Conservation (phyloP, 2,113 vertebrate genomes). For the Sclerurus mexicanus region DNA sequence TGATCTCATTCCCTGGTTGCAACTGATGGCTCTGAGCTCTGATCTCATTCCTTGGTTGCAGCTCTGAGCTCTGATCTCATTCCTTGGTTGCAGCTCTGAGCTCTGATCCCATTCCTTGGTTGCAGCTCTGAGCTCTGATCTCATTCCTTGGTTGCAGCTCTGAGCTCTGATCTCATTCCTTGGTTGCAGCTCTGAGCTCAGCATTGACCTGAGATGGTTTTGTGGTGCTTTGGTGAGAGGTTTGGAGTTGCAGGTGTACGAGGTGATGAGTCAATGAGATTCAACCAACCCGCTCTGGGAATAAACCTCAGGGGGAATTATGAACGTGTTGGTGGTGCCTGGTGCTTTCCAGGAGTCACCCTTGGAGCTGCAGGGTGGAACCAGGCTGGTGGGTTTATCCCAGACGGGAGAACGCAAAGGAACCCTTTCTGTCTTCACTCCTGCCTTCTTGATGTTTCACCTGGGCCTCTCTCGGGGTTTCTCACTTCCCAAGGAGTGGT, state of each 20-base stretch:
- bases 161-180: not conserved
- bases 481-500: rapidly evolving
- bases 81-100: not conserved
- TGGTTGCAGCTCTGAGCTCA: not conserved
- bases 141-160: not conserved
- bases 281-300: rapidly evolving
- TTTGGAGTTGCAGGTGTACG: not conserved
- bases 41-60: not conserved
- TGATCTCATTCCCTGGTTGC: not conserved
- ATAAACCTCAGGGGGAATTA: not conserved
- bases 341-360: not conserved
- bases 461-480: rapidly evolving
- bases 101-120: too few relatives aligned
- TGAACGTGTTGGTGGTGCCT: not conserved
- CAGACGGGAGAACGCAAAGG: not conserved
- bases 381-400: not conserved
- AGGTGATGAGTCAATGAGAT: not conserved
- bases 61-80: not conserved
- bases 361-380: not conserved
- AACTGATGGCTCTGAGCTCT: not conserved
- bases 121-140: not conserved
- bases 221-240: not conserved
- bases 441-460: not conserved
- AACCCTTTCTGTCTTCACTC: not conserved
- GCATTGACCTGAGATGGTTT: not conserved